These are phyloP conservation scores for Eunapius fragilis DNA, from an alignment of 37 sponge, comb jelly and placozoan genomes.

Conservation along the genomic window DNA sequence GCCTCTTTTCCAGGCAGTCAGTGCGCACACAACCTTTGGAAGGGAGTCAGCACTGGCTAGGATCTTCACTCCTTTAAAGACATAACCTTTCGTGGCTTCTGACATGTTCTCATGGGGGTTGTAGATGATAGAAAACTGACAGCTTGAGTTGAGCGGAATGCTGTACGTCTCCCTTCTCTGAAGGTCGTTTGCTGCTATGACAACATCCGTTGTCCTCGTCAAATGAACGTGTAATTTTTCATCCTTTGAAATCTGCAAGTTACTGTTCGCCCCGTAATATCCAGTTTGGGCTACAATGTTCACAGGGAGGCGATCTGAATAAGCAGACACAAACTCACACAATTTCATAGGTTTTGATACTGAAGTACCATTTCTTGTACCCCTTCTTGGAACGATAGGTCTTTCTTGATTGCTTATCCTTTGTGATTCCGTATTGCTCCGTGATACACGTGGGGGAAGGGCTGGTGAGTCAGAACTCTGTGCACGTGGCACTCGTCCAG, in stretches of 20 bases:
- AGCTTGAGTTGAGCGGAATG: slow-evolving; percentile 23
- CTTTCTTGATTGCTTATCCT: not conserved
- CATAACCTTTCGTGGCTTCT: slow-evolving; percentile 9
- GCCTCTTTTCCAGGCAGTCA: not conserved
- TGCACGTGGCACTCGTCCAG: too few relatives aligned
- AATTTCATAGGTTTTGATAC: not conserved
- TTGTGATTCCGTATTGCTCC: too few relatives aligned
- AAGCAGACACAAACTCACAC: not conserved
- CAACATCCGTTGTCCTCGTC: not conserved
- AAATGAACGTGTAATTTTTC: not conserved
- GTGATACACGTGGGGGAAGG: too few relatives aligned
- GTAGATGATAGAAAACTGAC: not conserved
- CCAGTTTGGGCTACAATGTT: not conserved
- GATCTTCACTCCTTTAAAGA: not conserved
- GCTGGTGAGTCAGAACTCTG: too few relatives aligned
- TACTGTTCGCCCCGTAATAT: not conserved
- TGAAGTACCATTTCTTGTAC: not conserved
- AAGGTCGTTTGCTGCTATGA: not conserved
- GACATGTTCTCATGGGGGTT: slow-evolving; percentile 1
- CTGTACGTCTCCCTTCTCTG: not conserved
- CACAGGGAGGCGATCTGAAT: not conserved
- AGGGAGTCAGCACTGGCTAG: not conserved
- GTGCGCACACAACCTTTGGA: not conserved
- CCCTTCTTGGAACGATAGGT: not conserved
- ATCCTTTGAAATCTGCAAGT: not conserved